Evolutionary conservation across 1,140 invertebrate genomes (phyloP).

Genomic region (Thaumetopoea pityocampa): DNA sequence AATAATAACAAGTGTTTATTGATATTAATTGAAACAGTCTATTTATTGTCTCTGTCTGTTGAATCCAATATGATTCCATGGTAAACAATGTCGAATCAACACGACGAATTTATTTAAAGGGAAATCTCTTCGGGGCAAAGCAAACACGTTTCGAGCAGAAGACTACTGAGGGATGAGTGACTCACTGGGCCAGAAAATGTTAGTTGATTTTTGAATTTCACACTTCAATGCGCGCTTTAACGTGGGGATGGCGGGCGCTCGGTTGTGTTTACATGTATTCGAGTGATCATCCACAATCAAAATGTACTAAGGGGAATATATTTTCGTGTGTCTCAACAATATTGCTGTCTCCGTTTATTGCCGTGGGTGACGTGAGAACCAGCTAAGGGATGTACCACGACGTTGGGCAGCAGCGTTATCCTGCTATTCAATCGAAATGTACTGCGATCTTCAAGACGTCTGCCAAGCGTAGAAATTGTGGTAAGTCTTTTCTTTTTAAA

Average conservation of each 20-base stretch:
- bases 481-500: too few species aligned
- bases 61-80: constrained; percentile 50
- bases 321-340: constrained; percentile 11
- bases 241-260: constrained; percentile 21
- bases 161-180: constrained; percentile 55
- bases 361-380: too few species aligned
- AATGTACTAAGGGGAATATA: constrained; percentile 5
- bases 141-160: constrained; percentile 55
- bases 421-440: too few species aligned
- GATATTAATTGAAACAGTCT: too few species aligned
- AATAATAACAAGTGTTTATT: too few species aligned
- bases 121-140: constrained; percentile 54
- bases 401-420: too few species aligned
- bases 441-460: too few species aligned
- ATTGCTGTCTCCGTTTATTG: too few species aligned
- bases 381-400: too few species aligned
- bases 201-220: constrained; percentile 74
- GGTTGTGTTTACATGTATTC: constrained; percentile 31
- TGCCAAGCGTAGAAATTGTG: too few species aligned
- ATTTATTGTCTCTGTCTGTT: too few species aligned
- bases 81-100: constrained; percentile 64
- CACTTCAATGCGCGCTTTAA: constrained; percentile 50
- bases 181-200: constrained; percentile 69
- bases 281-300: constrained; percentile 13
- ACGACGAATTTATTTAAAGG: constrained; percentile 58